Evolutionary conservation across 53 echinoderm and acorn worm species (phyloP).

Genomic region (Echinometra lucunter): DNA sequence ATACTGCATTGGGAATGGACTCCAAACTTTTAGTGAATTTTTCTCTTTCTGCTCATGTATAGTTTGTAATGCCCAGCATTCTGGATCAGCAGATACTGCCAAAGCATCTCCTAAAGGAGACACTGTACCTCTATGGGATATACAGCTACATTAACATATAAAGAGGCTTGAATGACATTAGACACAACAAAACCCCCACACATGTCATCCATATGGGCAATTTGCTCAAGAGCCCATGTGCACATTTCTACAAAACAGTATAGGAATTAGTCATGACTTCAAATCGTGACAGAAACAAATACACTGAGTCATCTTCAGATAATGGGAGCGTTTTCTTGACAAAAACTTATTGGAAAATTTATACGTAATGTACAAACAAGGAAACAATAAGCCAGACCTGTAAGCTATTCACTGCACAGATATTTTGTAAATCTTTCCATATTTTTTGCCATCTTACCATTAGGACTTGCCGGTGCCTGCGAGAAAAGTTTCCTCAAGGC

Average conservation of each 20-base stretch:
- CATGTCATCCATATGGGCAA: neutral
- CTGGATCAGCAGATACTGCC: too few species aligned
- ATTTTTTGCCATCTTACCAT: conserved; percentile 2
- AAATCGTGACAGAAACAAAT: neutral
- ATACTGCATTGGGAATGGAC: too few species aligned
- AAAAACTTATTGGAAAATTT: neutral
- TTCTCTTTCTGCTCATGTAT: too few species aligned
- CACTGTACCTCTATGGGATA: too few species aligned
- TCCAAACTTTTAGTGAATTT: too few species aligned
- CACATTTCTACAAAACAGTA: neutral
- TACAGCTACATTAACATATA: too few species aligned
- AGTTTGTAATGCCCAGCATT: too few species aligned
- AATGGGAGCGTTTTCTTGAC: neutral
- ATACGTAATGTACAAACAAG: neutral
- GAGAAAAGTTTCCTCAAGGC: conserved; percentile 60
- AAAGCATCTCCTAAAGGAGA: too few species aligned
- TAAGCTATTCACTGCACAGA: neutral
- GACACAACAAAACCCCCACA: neutral
- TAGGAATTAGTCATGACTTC: neutral
- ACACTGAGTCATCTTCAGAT: neutral
- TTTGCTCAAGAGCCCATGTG: neutral
- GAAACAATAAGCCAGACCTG: neutral
- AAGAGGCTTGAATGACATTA: neutral
- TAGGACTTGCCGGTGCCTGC: conserved; percentile 30
- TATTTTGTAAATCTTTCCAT: neutral